A percentile compares a stretch with the other conserved stretches of the same genome.
Conservation (phyloP, 2,113 vertebrate genomes). For the Sminthopsis crassicaudata region DNA sequence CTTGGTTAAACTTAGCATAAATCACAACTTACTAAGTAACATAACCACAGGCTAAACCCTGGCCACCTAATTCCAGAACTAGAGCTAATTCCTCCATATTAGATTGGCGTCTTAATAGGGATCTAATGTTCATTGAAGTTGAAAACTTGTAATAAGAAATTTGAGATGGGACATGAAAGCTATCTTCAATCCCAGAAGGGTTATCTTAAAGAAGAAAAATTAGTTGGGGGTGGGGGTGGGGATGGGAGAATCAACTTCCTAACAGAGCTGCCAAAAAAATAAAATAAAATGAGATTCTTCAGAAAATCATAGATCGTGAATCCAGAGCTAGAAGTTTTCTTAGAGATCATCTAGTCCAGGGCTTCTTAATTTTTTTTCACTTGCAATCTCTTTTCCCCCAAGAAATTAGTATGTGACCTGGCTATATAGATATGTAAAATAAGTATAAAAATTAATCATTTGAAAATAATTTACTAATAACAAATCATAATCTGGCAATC, state of each 20-base stretch:
- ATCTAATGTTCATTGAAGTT: background rate
- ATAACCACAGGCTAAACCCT: background rate
- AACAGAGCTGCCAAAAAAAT: background rate
- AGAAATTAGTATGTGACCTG: too few species aligned
- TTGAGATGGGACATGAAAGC: background rate
- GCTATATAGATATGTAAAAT: too few species aligned
- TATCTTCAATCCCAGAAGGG: background rate
- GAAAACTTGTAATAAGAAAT: background rate
- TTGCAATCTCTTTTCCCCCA: too few species aligned
- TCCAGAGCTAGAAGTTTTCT: background rate
- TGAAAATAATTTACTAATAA: too few species aligned
- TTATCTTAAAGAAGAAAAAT: background rate
- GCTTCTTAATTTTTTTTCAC: too few species aligned
- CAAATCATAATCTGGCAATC: too few species aligned
- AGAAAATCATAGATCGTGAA: background rate
- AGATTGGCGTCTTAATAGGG: background rate
- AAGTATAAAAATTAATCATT: too few species aligned
- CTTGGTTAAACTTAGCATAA: background rate
- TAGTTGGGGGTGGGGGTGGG: background rate
- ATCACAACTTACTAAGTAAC: background rate
- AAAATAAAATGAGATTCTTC: background rate
- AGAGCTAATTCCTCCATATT: background rate
- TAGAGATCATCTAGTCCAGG: background rate
- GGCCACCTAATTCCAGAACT: background rate
- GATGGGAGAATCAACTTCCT: rapidly evolving